phyloP scores from a whole-genome alignment of 1,140 invertebrate species.

The Pogonomyrmex barbatus region DNA sequence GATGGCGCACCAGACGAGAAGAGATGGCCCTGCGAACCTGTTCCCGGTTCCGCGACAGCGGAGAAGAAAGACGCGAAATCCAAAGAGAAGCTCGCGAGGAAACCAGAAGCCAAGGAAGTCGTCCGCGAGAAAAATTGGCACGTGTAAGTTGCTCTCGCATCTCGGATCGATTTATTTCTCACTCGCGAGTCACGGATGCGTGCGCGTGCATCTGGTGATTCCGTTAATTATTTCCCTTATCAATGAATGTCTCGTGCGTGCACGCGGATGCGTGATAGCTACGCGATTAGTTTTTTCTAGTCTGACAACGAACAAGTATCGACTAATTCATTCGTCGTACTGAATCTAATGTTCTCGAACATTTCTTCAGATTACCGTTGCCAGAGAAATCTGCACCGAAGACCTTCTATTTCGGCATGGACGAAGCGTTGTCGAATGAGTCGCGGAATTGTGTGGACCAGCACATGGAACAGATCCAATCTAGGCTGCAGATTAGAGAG shows the following conservation, averaged over 20 bases:
- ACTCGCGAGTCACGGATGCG: slow-evolving; percentile 8
- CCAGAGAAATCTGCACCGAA: slow-evolving; percentile 86
- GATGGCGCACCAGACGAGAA: slow-evolving; percentile 49
- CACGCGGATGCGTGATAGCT: background rate
- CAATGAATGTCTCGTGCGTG: slow-evolving; percentile 25
- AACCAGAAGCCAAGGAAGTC: slow-evolving; percentile 66
- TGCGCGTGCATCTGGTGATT: background rate
- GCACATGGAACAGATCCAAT: slow-evolving; percentile 62
- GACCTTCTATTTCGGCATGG: slow-evolving; percentile 93
- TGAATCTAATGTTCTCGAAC: slow-evolving; percentile 5
- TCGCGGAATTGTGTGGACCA: slow-evolving; percentile 85
- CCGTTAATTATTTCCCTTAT: slow-evolving; percentile 53
- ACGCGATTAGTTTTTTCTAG: background rate
- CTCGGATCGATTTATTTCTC: slow-evolving; percentile 41
- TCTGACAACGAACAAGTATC: background rate
- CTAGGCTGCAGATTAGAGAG: slow-evolving; percentile 61
- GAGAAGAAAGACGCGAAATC: slow-evolving; percentile 69
- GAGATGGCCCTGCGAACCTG: slow-evolving; percentile 44
- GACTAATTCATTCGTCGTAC: slow-evolving; percentile 18
- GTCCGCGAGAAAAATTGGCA: slow-evolving; percentile 75
- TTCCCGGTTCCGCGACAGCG: slow-evolving; percentile 22
- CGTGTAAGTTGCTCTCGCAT: slow-evolving; percentile 64
- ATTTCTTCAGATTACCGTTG: slow-evolving; percentile 57
- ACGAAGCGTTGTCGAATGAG: slow-evolving; percentile 84
- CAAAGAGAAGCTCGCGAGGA: slow-evolving; percentile 68